Base-by-base conservation (phyloP, 2,888 invertebrate genomes). In the Mycalesis mineus region DNA sequence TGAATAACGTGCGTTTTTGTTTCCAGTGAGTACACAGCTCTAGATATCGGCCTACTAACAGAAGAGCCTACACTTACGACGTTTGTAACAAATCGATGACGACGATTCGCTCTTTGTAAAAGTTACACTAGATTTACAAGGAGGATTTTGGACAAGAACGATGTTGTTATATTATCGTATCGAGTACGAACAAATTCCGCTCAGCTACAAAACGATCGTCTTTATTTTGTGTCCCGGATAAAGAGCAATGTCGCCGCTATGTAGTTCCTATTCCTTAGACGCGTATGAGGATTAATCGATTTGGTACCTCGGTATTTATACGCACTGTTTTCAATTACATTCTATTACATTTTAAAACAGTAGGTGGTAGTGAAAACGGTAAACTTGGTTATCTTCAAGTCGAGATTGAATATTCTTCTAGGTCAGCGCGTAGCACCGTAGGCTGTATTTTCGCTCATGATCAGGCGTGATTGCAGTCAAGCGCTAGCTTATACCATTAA, bases 11-110 rank as follows among this genome's bases (percentile, higher is more conserved):
- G 47, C 31, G 15, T 14, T 47, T 42, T 47, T 15, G 33, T 33
- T 15, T 14, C 47, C 13, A 31, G 52, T 52, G 52, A 52, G 52
- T 33, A 42, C 17, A 31, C 13, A n/a, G 64, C 63, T 76, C 74
- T 68, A 77, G 80, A 85, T 84, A 83, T 80, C 78, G 74, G 80
- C 82, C 84, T 80, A 80, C 80, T 74, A 78, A 77, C 57, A 36
- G 44, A 62, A 49, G 78, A 74, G 77, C 69, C 76, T 77, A 77
- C 73, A 74, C 77, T 78, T 80, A 76, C 72, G 50, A 60, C 56
- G 54, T 55, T 59, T 44, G 55, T 48, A 33, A 51, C 53, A 58
- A 58, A 60, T 54, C 57, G 57, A 58, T 63, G 63, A 57, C 51
- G 57, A 54, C 54, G 33, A 55, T 47, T 47, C 51, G 49, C 40